Evolutionary conservation across 2,888 invertebrate species (phyloP), one percentile per base, ranked within the genome.

Genomic region (Clusia tigrina): DNA sequence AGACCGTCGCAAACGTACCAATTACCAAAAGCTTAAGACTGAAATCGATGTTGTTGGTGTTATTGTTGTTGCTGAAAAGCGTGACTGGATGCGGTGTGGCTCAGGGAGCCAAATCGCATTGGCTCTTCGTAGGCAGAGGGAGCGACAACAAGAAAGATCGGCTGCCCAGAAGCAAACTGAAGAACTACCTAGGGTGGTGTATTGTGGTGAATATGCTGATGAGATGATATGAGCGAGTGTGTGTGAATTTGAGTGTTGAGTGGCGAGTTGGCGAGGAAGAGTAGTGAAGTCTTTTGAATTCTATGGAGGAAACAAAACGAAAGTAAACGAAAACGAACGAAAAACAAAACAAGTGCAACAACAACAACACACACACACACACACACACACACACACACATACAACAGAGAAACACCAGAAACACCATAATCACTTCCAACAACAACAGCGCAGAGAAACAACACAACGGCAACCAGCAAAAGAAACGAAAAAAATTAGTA

Each of bases 401-500:
- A 52, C 17, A 15, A 23, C 48, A 54, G 55, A 63, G 58, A 42
- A 42, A n/a, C 32, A 42, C 12, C 42, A 15, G 42, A 42, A 42
- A 17, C 9, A 15, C 15, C 9, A 42, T 6, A 42, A 42, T 5
- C 6, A 32, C 12, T n/a, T n/a, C n/a, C n/a, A n/a, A n/a, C n/a
- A n/a, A n/a, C n/a, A n/a, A 32, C 9, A 42, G n/a, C 42, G n/a
- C 3, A 42, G n/a, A 3, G 12, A 42, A 42, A 42, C 42, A n/a
- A 42, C 9, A 42, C 12, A 6, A 48, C 18, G 22, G 22, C 5
- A 48, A 42, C 9, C 6, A 54, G 25, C 9, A 54, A 25, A 25
- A 26, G 52, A 58, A 64, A 55, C 62, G 57, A 66, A 66, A n/a
- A 71, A 75, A 77, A 72, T 79, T 76, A 78, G 81, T 80, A 81